phyloP scores from a whole-genome alignment of 1,140 invertebrate genomes.

The Metaphire vulgaris region DNA sequence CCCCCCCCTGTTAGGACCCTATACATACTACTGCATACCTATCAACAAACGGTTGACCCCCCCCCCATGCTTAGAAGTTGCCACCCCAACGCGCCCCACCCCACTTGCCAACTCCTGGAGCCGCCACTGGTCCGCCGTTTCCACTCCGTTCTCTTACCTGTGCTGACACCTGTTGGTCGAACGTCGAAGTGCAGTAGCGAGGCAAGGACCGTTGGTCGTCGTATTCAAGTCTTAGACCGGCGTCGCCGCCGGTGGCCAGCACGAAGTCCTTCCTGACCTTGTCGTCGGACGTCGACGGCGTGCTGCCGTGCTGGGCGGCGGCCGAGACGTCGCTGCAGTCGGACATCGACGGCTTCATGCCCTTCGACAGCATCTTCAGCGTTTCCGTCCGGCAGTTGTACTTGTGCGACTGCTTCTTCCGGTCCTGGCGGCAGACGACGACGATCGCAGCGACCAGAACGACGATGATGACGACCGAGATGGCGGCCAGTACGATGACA shows the following conservation, averaged over 20 bases:
- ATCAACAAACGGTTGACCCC: neutral
- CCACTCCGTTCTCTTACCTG: neutral
- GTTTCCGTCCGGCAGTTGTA: constrained; percentile 23
- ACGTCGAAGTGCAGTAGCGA: neutral
- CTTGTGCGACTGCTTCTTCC: neutral
- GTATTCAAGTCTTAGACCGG: neutral
- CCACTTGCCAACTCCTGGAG: no score
- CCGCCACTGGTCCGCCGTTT: no score
- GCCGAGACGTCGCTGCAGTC: neutral
- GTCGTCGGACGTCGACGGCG: neutral
- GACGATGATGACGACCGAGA: constrained; percentile 19
- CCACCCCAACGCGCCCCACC: no score
- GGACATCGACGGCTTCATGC: neutral
- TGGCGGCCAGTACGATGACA: constrained; percentile 23
- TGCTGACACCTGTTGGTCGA: neutral
- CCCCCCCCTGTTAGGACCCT: no score
- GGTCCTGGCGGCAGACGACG: constrained; percentile 19
- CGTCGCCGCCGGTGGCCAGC: neutral
- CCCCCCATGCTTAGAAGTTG: neutral
- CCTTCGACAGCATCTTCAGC: constrained; percentile 13
- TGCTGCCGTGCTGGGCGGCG: neutral
- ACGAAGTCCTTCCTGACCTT: neutral
- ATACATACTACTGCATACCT: neutral
- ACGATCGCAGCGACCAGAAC: constrained; percentile 22
- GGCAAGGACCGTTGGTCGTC: neutral